Evolutionary conservation across 2,113 vertebrate species (phyloP).

Genomic region (Paradoxurus hermaphroditus): DNA sequence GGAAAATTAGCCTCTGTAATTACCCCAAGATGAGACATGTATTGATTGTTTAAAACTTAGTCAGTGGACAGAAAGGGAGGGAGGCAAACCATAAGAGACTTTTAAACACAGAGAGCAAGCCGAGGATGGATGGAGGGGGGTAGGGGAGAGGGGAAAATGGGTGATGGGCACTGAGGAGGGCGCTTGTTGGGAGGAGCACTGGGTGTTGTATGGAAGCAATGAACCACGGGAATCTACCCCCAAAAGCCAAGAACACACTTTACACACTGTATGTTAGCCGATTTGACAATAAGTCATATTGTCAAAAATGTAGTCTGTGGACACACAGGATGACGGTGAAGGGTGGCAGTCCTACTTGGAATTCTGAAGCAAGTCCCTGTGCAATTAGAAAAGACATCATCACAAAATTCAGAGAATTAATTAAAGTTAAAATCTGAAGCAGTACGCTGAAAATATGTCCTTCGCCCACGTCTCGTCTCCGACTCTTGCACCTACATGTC

Average conservation of each 20-base stretch:
- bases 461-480: neutral
- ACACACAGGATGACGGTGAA: neutral
- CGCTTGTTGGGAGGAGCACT: too few species aligned
- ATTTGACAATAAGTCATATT: too few species aligned
- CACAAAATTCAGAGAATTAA: conserved; percentile 51
- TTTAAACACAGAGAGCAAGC: too few species aligned
- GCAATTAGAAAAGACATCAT: conserved; percentile 53
- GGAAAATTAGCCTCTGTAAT: conserved; percentile 13
- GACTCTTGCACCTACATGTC: conserved; percentile 23
- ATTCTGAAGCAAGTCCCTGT: conserved; percentile 39
- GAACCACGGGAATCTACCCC: too few species aligned
- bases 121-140: too few species aligned
- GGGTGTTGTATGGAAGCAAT: too few species aligned
- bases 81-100: too few species aligned
- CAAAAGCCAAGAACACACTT: too few species aligned
- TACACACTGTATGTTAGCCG: too few species aligned
- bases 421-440: conserved; percentile 54
- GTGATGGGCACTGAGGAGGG: too few species aligned
- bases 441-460: neutral
- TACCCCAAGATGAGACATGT: neutral
- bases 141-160: too few species aligned
- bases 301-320: neutral
- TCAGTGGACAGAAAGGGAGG: neutral
- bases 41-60: neutral
- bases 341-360: neutral